A percentile compares a stretch with the other conserved stretches of the same genome.
Conservation (phyloP, 2,797 vertebrate genomes). For the Bufotes viridis region DNA sequence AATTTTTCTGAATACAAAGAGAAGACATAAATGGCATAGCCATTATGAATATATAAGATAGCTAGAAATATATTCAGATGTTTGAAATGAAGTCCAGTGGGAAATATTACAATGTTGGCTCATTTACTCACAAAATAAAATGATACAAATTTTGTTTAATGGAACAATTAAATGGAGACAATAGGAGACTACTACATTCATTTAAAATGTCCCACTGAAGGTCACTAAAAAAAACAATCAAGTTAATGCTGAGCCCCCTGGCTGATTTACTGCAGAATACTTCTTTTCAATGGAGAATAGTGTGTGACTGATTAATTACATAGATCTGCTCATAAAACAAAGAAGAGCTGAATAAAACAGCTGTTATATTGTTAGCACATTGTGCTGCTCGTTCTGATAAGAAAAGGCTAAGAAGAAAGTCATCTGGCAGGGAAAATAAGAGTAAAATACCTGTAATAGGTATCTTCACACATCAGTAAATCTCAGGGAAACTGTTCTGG, state of each 20-base stretch:
- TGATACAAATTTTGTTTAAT: not conserved
- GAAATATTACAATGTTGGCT: slow-evolving; percentile 2
- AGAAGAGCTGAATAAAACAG: slow-evolving; percentile 13
- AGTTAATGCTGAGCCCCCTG: not conserved
- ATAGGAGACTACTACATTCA: not conserved
- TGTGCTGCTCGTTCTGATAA: slow-evolving; percentile 23
- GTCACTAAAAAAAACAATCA: not conserved
- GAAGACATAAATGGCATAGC: not conserved
- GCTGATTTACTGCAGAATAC: not conserved
- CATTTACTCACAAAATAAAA: not conserved
- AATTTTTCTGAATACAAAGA: not conserved
- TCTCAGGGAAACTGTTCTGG: slow-evolving; percentile 20
- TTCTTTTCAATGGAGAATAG: not conserved
- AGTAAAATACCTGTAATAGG: slow-evolving; percentile 40
- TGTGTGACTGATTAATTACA: slow-evolving; percentile 17
- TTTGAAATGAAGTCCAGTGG: not conserved
- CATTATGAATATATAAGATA: not conserved
- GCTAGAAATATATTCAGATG: not conserved
- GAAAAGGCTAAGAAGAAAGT: not conserved
- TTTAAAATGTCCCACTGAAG: slow-evolving; percentile 7
- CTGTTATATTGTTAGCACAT: slow-evolving; percentile 30
- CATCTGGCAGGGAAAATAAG: slow-evolving; percentile 21
- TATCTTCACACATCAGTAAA: slow-evolving; percentile 48
- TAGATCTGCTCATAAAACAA: slow-evolving; percentile 19
- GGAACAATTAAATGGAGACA: slow-evolving; percentile 6